Base-by-base conservation (phyloP, 1,140 invertebrate species). In the Caenorhabditis remanei region DNA sequence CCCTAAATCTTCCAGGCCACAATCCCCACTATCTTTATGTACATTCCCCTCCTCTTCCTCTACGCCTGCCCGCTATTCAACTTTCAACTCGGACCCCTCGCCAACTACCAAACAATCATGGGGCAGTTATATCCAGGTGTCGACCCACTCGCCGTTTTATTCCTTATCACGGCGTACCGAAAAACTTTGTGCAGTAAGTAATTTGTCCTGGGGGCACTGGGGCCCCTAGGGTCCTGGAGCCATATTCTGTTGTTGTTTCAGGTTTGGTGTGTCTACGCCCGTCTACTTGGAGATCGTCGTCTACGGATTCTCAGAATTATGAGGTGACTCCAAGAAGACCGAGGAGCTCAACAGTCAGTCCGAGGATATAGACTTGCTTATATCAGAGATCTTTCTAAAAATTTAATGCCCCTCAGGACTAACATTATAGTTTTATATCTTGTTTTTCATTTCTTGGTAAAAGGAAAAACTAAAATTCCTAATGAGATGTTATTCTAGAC, bases 271-370 rank as follows among this genome's bases (percentile, higher is more conserved):
- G 65, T 71, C 65, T 71, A 46, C 65, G 43, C 8, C 1, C 40
- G 1, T 46, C 41, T n/a, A 46, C 65, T 16, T 19, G 7, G 41
- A 16, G 16, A 19, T 40, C 11, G 14, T 71, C 65, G 19, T 46
- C 65, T 19, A 71, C 46, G 43, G 46, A 71, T 41, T 71, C 65
- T 71, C 65, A 46, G 16, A 71, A 71, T 9, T 46, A 46, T 41
- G 65, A 71, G 46, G 43, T 71, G 11, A 46, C 41, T 6, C 65
- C 43, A 3, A 43, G 65, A 16, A 41, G 65, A 16, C 65, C 40
- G 16, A 71, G 46, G 46, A 71, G 43, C 41, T 43, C 43, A 4
- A 48, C 41, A 4, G 24, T 71, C 41, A 71, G 65, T 71, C 65
- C 65, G 46, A 43, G 32, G 65, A 21, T 46, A 8, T 21, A 46